Base-by-base conservation (phyloP, 1,140 invertebrate species). In the Temnothorax longispinosus region DNA sequence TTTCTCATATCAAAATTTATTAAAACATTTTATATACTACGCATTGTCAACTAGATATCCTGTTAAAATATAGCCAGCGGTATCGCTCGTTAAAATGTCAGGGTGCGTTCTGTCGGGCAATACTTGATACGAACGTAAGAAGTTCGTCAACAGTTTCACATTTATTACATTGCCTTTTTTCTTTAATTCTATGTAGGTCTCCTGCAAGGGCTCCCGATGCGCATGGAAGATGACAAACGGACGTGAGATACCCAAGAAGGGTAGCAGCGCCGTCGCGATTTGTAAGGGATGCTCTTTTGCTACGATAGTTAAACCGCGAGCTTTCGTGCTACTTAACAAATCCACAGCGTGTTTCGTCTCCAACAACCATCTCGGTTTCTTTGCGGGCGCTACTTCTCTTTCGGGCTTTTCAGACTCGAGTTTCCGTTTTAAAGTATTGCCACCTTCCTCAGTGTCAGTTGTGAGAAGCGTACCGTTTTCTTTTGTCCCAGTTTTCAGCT, bases 51-150 rank as follows among this genome's bases (percentile, higher is more conserved):
- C 90, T 80, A 96, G 95, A 90, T 96, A 97, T 65, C 97, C 98
- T 74, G 96, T 96, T 67, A 98, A 94, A 64, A 98, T 92, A 94
- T 97, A 98, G 11, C 98, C 98, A 82, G 98, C 97, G 56, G 95
- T 96, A 64, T 97, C 96, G 92, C 96, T 97, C 96, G 98, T 98
- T 86, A 96, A 96, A 27, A 98, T 97, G 92, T 97, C 96, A 7
- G 98, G 98, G 96, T 98, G 98, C 21, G 98, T 98, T 92, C 98
- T 96, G 86, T 98, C 96, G 0, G 97, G 96, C 75, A 98, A 95
- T 58, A 99, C 97, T 96, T 99, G 99, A 96, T 99, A 99, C 72
- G 97, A 97, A 89, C 99, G 96, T 91, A 98, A 95, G 96, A 98
- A 99, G 90, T 98, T 98, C 67, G 98, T 98, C 56, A 97, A 97